Conservation (phyloP, 1,140 invertebrate genomes). For the Drosophila arawakana region DNA sequence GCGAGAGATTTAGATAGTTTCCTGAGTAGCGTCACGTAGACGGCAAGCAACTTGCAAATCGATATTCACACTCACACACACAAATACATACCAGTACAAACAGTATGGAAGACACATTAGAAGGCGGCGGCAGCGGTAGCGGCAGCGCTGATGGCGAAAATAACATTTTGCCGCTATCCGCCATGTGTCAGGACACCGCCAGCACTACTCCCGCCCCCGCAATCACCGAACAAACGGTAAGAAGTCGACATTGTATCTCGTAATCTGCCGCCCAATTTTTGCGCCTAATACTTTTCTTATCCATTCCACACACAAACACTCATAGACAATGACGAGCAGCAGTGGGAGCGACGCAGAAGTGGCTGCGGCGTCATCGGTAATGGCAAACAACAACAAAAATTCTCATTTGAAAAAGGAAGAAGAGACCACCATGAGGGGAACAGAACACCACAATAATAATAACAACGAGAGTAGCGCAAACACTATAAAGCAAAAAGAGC, state of each 20-base stretch:
- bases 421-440: conserved; percentile 22
- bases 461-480: conserved; percentile 31
- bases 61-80: conserved; percentile 65
- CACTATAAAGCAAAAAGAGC: conserved; percentile 28
- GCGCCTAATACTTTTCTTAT: conserved; percentile 49
- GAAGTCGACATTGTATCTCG: conserved; percentile 15
- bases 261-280: conserved; percentile 41
- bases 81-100: conserved; percentile 47
- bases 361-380: conserved; percentile 40
- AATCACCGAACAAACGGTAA: conserved; percentile 26
- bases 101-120: conserved; percentile 70
- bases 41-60: conserved; percentile 64
- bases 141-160: conserved; percentile 53
- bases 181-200: conserved; percentile 45
- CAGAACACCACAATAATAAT: conserved; percentile 32
- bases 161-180: conserved; percentile 50
- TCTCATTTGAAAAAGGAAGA: conserved; percentile 37
- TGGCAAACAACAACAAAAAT: conserved; percentile 39
- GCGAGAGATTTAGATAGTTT: conserved; percentile 52
- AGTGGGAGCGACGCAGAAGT: conserved; percentile 34
- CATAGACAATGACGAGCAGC: conserved; percentile 34
- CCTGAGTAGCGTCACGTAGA: conserved; percentile 77
- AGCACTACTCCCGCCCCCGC: conserved; percentile 7
- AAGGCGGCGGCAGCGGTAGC: conserved; percentile 41
- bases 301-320: conserved; percentile 34